phyloP scores from a whole-genome alignment of 2,888 invertebrate genomes.

The Melanargia galathea region DNA sequence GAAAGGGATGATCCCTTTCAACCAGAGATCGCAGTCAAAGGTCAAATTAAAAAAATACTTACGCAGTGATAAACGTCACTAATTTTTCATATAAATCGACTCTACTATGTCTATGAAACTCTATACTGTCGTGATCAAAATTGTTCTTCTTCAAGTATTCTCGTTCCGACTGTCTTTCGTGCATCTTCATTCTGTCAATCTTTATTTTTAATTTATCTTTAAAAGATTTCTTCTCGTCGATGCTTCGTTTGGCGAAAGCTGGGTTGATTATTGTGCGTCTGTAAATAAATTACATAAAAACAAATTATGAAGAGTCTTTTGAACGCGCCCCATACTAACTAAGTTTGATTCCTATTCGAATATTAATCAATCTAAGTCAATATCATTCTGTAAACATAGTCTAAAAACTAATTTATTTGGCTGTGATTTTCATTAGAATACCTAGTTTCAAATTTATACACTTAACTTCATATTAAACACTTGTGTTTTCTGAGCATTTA shows the following conservation, averaged over 20 bases:
- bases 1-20: too few relatives aligned
- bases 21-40: not conserved
- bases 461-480: too few relatives aligned
- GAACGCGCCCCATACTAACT: too few relatives aligned
- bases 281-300: constrained; percentile 1
- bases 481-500: too few relatives aligned
- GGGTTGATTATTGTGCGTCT: constrained; percentile 39
- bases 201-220: constrained; percentile 67
- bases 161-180: constrained; percentile 54
- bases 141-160: constrained; percentile 58
- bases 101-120: constrained; percentile 84
- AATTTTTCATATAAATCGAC: constrained; percentile 84
- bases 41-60: constrained; percentile 51
- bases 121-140: constrained; percentile 57
- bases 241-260: constrained; percentile 68
- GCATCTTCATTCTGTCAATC: constrained; percentile 66
- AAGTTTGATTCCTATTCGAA: too few relatives aligned
- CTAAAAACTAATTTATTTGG: too few relatives aligned
- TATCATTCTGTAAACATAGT: too few relatives aligned
- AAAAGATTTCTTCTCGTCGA: constrained; percentile 51
- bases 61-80: constrained; percentile 84
- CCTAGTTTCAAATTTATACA: too few relatives aligned
- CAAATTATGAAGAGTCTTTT: not conserved
- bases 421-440: too few relatives aligned
- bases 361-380: too few relatives aligned